phyloP scores from a whole-genome alignment of 1,140 invertebrate genomes.

The Homarus americanus region DNA sequence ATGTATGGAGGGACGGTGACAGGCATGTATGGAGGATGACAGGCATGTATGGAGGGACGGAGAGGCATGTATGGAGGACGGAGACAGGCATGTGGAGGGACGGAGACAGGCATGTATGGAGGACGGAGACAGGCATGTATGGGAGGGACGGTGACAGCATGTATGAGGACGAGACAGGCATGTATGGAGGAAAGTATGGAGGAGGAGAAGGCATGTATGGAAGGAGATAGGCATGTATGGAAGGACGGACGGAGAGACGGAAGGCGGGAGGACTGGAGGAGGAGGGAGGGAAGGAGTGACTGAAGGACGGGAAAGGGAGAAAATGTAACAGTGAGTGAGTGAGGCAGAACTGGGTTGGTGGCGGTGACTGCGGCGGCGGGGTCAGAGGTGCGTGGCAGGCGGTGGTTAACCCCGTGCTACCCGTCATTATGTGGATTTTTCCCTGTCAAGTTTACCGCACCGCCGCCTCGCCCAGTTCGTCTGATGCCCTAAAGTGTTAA shows the following conservation, averaged over 20 bases:
- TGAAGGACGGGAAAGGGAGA: no score
- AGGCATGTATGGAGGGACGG: no score
- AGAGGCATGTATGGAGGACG: no score
- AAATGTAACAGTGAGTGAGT: not conserved
- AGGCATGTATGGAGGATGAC: no score
- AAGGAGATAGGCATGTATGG: not conserved
- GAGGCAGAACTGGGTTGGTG: not conserved
- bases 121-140: no score
- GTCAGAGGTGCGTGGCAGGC: constrained; percentile 18
- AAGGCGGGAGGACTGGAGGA: not conserved
- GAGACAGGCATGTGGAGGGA: no score
- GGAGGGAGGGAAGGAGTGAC: not conserved
- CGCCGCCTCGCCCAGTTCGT: not conserved
- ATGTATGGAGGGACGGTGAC: no score
- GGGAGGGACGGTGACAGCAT: constrained; percentile 4
- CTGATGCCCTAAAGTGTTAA: no score
- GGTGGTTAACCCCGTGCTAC: constrained; percentile 22
- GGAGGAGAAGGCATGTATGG: not conserved
- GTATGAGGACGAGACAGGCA: not conserved
- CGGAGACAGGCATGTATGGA: no score
- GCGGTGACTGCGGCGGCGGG: no score
- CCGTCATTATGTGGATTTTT: constrained; percentile 36
- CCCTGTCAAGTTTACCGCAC: constrained; percentile 1
- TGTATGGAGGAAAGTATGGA: not conserved
- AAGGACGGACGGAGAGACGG: not conserved